These are phyloP conservation scores for Leptinotarsa peninsularis DNA, from an alignment of 2,888 invertebrate genomes.

Conservation along the genomic window DNA sequence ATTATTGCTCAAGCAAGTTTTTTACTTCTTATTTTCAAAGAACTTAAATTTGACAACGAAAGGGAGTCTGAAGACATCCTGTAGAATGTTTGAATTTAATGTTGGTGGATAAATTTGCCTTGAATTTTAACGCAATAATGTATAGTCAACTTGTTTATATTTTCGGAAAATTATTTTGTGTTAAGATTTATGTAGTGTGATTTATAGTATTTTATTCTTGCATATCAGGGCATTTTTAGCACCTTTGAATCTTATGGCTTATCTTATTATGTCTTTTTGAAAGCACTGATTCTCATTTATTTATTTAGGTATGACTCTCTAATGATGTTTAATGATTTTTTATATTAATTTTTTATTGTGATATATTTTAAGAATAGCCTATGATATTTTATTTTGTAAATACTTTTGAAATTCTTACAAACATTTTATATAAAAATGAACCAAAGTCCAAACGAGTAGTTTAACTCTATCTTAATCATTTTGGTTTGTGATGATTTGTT, in stretches of 20 bases:
- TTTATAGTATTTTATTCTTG: not conserved
- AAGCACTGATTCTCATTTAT: not conserved
- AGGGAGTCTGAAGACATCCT: not conserved
- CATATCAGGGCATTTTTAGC: not conserved
- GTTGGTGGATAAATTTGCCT: not conserved
- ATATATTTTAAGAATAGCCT: slow-evolving; percentile 23
- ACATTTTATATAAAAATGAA: slow-evolving; percentile 27
- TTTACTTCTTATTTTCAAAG: too few species aligned
- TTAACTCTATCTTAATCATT: slow-evolving; percentile 27
- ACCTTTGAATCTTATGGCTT: not conserved
- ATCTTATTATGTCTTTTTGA: not conserved
- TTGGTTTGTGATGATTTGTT: slow-evolving; percentile 36
- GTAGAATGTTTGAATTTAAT: not conserved
- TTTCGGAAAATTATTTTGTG: not conserved
- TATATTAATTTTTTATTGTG: slow-evolving; percentile 27
- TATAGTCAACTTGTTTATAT: slow-evolving; percentile 9
- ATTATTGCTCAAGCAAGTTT: too few species aligned
- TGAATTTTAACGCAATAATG: not conserved
- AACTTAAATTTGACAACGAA: too few species aligned
- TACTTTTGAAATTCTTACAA: slow-evolving; percentile 19
- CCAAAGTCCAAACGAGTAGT: slow-evolving; percentile 42
- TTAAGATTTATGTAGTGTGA: not conserved
- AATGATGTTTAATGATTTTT: not conserved
- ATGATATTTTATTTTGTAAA: slow-evolving; percentile 25
- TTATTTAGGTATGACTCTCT: slow-evolving; percentile 20